Conservation (phyloP, 2,888 invertebrate species). For the Alitta virens region DNA sequence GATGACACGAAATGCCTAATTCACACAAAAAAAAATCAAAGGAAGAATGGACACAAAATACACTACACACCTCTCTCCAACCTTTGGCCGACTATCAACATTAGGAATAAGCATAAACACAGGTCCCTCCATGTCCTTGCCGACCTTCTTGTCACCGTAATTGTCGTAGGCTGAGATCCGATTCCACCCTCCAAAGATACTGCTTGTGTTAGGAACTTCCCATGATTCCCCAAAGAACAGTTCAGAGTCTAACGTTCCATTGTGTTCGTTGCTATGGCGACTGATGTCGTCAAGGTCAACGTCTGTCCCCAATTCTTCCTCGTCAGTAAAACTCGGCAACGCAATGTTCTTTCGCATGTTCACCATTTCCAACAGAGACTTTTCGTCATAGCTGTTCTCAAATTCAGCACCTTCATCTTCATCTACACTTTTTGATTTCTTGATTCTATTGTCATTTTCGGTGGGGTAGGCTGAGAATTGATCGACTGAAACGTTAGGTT, state of each 20-base stretch:
- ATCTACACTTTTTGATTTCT: no score
- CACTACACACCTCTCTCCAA: constrained; percentile 26
- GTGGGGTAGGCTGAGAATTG: no score
- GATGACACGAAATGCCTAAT: no score
- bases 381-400: background rate
- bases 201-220: background rate
- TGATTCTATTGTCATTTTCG: no score
- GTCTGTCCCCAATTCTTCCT: background rate
- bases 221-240: background rate
- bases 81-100: constrained; percentile 1
- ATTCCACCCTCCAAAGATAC: background rate
- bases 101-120: constrained; percentile 26
- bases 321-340: constrained; percentile 8
- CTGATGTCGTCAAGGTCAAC: constrained; percentile 23
- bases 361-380: background rate
- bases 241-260: constrained; percentile 10
- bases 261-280: constrained; percentile 2
- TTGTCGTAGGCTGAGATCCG: constrained; percentile 29
- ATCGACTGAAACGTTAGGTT: no score
- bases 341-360: background rate
- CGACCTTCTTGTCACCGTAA: constrained; percentile 28
- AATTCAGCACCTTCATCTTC: no score
- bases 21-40: background rate
- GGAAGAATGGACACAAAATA: background rate
- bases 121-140: constrained; percentile 21